phyloP scores from a whole-genome alignment of 2,888 invertebrate species.

The Caenorhabditis doughertyi region DNA sequence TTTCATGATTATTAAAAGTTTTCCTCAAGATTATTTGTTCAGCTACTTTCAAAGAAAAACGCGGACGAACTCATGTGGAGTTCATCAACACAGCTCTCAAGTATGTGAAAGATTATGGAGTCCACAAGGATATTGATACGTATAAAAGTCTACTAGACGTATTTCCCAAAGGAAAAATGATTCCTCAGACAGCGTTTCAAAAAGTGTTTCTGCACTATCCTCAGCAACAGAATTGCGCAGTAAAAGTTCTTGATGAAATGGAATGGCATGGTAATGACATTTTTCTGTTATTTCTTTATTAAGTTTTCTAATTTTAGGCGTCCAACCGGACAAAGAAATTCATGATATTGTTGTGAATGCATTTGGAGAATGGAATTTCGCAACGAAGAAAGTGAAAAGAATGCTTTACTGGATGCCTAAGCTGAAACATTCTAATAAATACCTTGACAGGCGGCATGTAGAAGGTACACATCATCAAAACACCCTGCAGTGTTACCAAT shows the following conservation, averaged over 20 bases:
- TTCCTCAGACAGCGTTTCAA: constrained; percentile 89
- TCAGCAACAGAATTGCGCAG: constrained; percentile 94
- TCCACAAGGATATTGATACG: constrained; percentile 87
- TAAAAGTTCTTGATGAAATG: constrained; percentile 95
- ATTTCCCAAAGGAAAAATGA: constrained; percentile 89
- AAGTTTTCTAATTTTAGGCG: constrained; percentile 85
- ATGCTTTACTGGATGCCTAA: constrained; percentile 90
- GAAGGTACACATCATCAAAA: constrained; percentile 72
- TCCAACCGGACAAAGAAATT: constrained; percentile 94
- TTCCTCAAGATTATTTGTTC: constrained; percentile 20
- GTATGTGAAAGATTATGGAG: constrained; percentile 92
- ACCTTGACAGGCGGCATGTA: constrained; percentile 86
- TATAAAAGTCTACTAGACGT: constrained; percentile 83
- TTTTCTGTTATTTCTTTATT: not conserved
- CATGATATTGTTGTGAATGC: constrained; percentile 90
- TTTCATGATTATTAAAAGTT: not conserved
- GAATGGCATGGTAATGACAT: constrained; percentile 89
- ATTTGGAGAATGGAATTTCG: constrained; percentile 89
- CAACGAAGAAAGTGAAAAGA: constrained; percentile 84
- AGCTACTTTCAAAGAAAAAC: constrained; percentile 88
- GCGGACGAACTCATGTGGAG: constrained; percentile 92
- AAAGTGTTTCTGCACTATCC: constrained; percentile 95
- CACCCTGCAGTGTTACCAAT: too few relatives aligned
- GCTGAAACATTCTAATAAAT: constrained; percentile 92
- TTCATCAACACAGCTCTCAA: constrained; percentile 94